Conservation (phyloP, 2,797 vertebrate species). For the Argyrosomus regius region DNA sequence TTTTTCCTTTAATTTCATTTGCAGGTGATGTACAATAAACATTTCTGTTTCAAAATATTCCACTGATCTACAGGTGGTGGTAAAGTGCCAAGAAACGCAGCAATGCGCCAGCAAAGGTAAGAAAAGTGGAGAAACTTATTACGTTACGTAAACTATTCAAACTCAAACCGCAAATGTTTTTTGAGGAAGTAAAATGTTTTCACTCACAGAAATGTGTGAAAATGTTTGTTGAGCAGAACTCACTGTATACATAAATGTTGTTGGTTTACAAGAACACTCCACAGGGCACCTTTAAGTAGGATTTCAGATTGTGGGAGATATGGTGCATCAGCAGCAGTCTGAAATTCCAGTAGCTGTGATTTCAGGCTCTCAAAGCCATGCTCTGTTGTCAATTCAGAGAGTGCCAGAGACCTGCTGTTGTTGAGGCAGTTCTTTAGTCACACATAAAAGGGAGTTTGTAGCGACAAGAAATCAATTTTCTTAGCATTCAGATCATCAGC, state of each 20-base stretch:
- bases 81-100: neutral
- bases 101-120: neutral
- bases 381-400: conserved; percentile 6
- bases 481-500: conserved; percentile 19
- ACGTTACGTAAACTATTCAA: too few relatives aligned
- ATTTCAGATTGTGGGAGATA: conserved; percentile 2
- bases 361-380: conserved; percentile 18
- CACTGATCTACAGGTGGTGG: neutral
- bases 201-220: neutral
- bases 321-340: conserved; percentile 23
- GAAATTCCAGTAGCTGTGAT: conserved; percentile 17
- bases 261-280: neutral
- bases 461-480: conserved; percentile 14
- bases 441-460: conserved; percentile 31
- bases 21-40: neutral
- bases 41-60: conserved; percentile 3
- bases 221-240: neutral
- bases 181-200: neutral
- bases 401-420: conserved; percentile 35
- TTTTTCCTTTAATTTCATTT: too few relatives aligned
- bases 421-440: conserved; percentile 12
- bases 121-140: too few relatives aligned
- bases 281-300: neutral
- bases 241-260: neutral
- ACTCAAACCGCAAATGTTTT: neutral